Conservation (phyloP, 1,140 invertebrate species). For the Chionoecetes opilio region DNA sequence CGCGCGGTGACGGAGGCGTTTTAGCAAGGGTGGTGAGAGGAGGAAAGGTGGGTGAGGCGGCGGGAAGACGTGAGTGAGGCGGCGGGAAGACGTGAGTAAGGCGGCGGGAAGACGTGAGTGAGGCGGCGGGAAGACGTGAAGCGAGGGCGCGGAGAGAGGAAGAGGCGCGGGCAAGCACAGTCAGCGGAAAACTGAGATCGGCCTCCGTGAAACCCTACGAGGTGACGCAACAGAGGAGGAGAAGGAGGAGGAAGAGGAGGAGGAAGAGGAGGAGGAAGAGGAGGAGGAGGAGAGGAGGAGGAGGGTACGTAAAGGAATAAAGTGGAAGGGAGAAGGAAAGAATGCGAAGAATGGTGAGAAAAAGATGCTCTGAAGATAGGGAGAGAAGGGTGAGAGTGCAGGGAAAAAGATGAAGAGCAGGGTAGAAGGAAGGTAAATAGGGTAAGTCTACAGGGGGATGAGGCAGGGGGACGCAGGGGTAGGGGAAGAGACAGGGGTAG, state of each 20-base stretch:
- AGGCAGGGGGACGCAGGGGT: no score
- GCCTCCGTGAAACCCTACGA: no score
- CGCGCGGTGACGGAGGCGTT: background rate
- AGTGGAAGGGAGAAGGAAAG: background rate
- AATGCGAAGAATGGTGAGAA: background rate
- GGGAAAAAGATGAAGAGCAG: no score
- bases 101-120: background rate
- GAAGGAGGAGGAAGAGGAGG: background rate
- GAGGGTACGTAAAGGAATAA: no score
- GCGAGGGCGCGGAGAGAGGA: background rate
- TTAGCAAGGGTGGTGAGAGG: background rate
- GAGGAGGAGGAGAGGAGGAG: background rate
- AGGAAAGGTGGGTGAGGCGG: no score
- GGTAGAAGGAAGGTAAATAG: no score
- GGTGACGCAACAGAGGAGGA: no score
- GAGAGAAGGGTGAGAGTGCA: background rate
- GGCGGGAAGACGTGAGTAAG: no score
- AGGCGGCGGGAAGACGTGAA: background rate
- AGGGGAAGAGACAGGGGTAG: no score
- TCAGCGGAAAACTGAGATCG: no score
- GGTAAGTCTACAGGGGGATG: no score
- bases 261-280: background rate
- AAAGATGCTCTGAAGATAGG: background rate
- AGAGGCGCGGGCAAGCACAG: background rate
- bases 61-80: background rate